Evolutionary conservation across 1,140 invertebrate species (phyloP), one percentile per base, ranked within the genome.

Genomic region (Lepidurus packardi): DNA sequence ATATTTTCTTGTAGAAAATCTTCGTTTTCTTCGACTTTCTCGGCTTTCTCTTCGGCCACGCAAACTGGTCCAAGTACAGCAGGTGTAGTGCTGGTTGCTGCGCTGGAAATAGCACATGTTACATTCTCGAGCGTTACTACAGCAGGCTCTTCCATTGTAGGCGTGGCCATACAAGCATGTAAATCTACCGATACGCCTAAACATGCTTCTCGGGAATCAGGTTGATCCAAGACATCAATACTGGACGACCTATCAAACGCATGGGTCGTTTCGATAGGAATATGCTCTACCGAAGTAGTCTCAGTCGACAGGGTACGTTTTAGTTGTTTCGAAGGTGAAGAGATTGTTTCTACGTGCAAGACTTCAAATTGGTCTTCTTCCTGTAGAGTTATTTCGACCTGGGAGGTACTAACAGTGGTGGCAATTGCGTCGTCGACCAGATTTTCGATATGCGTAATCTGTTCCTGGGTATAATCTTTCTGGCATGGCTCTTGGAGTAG

Each of bases 61-160:
- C 13, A 9, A 21, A 74, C 43, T 7, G 47, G 21, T 34, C 76
- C 76, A 11, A 53, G 44, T 11, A 47, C 44, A 1, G 44, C 43
- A 7, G 73, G 34, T n/a, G 73, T 44, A 13, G 43, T 43, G 44
- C n/a, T 42, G 41, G 73, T 77, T 11, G 76, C 79, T n/a, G 73
- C 79, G 13, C 75, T 76, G 42, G 76, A 75, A 24, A 79, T 13
- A 11, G 45, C 47, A 24, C 43, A 80, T 53, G 77, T 65, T 25
- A 73, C 77, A 76, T 73, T 76, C 65, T 78, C 79, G 47, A 79
- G 77, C 21, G 77, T 77, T 41, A 77, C 42, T 10, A 78, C 43
- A 34, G 25, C 43, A 45, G 34, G 21, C 8, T 73, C 43, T 25
- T 74, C 74, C 75, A 43, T n/a, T 21, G 77, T 78, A 25, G 42